These are phyloP conservation scores for Synanceia verrucosa DNA, from an alignment of 2,797 vertebrate species.

Conservation along the genomic window DNA sequence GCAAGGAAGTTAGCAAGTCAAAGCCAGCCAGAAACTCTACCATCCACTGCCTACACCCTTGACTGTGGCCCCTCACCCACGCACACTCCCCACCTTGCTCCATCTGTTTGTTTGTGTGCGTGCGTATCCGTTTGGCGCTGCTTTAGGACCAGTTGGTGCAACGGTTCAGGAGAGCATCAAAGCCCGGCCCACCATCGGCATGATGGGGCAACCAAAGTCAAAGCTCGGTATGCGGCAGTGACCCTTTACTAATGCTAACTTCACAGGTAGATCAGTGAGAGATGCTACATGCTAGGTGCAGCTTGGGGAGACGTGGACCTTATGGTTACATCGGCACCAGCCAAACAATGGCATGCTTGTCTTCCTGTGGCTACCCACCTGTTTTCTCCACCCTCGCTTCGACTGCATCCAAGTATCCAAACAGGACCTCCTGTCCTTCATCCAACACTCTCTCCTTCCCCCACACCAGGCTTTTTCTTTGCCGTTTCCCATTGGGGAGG, in stretches of 20 bases:
- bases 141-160: slow-evolving; percentile 62
- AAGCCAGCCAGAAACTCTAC: slow-evolving; percentile 60
- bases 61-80: slow-evolving; percentile 57
- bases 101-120: slow-evolving; percentile 68
- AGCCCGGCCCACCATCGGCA: slow-evolving; percentile 60
- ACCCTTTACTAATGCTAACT: slow-evolving; percentile 47
- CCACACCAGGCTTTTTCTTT: slow-evolving; percentile 10
- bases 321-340: slow-evolving; percentile 38
- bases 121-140: slow-evolving; percentile 49
- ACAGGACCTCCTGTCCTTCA: slow-evolving; percentile 44
- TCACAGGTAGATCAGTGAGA: slow-evolving; percentile 9
- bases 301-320: slow-evolving; percentile 19
- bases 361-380: slow-evolving; percentile 57
- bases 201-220: slow-evolving; percentile 45
- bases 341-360: slow-evolving; percentile 59
- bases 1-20: slow-evolving; percentile 56
- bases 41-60: slow-evolving; percentile 42
- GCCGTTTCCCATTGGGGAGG: slow-evolving; percentile 20
- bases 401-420: slow-evolving; percentile 33
- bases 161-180: slow-evolving; percentile 56
- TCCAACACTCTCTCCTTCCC: slow-evolving; percentile 15
- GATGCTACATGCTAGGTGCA: slow-evolving; percentile 40
- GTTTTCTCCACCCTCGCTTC: slow-evolving; percentile 47
- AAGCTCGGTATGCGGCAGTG: slow-evolving; percentile 11
- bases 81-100: slow-evolving; percentile 55